A percentile compares a stretch with the other conserved stretches of the same genome.
Conservation (phyloP, 2,888 invertebrate genomes). For the Hymenopus coronatus region DNA sequence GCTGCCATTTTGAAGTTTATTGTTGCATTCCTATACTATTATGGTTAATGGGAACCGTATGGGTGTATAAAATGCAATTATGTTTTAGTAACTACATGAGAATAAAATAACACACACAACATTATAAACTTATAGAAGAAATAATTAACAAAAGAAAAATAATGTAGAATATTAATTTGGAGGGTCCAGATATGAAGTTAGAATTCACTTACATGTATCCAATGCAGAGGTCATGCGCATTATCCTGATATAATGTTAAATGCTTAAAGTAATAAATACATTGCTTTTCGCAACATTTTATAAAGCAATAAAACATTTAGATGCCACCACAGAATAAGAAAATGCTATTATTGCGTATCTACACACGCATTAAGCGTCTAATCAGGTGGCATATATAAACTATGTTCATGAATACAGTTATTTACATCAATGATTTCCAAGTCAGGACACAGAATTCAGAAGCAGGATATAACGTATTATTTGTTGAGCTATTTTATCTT, state of each 20-base stretch:
- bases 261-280: background rate
- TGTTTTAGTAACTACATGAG: no score
- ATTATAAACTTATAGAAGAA: no score
- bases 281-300: background rate
- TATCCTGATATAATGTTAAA: no score
- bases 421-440: background rate
- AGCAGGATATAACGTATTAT: no score
- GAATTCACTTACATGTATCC: no score
- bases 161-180: no score
- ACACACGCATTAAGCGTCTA: slow-evolving; percentile 30
- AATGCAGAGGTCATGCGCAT: no score
- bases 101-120: no score
- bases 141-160: no score
- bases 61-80: no score
- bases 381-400: background rate
- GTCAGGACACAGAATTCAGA: background rate
- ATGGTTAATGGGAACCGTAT: background rate
- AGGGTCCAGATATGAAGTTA: no score
- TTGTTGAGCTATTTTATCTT: no score
- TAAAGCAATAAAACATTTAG: background rate
- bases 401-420: background rate
- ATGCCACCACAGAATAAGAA: background rate
- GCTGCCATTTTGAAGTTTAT: background rate
- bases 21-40: background rate
- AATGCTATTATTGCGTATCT: slow-evolving; percentile 35